Base-by-base conservation (phyloP, 2,888 invertebrate genomes). In the Epinotia ramella region DNA sequence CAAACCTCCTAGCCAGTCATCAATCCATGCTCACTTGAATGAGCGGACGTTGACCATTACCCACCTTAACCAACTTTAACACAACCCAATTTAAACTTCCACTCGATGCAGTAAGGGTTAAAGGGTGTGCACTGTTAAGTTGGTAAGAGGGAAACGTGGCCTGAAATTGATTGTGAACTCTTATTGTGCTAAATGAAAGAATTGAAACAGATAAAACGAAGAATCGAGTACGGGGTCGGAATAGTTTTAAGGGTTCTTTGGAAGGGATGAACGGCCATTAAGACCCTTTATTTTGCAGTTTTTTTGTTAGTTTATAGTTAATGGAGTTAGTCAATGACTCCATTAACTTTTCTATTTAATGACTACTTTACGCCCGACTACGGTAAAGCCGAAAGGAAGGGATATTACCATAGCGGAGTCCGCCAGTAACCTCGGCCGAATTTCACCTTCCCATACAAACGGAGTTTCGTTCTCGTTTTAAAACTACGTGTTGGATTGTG, bases 21-120 rank as follows among this genome's bases (percentile, higher is more conserved):
- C 93, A 92, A 93, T 93, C 93, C 91, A 90, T 90, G 92, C 92
- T 91, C 86, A 88, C 90, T 88, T 87, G 91, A 92, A 93, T 89
- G 91, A 91, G 93, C 91, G 93, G 91, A 91, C 93, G 91, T 88
- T 84, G 88, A 89, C 88, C 84, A 80, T 53, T 84, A 80, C 81
- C 80, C 81, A 89, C 81, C 78, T 78, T 79, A 79, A 79, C 78
- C 79, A 76, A 77, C 73, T 57, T 73, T 9, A 3, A 80, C 79
- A 77, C 78, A 76, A 77, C 73, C 62, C 72, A 33, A 56, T 72
- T 76, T 74, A 49, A 46, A 83, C 86, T 84, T 83, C 89, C 85
- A 71, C 0, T 0, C 2, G 2, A 44, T 1, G 2, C 0, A 56
- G 81, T 86, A 90, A 75, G 78, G 83, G 18, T 60, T 2, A 72